phyloP scores from a whole-genome alignment of 2,888 invertebrate species.

The Tetrapedia diversipes region DNA sequence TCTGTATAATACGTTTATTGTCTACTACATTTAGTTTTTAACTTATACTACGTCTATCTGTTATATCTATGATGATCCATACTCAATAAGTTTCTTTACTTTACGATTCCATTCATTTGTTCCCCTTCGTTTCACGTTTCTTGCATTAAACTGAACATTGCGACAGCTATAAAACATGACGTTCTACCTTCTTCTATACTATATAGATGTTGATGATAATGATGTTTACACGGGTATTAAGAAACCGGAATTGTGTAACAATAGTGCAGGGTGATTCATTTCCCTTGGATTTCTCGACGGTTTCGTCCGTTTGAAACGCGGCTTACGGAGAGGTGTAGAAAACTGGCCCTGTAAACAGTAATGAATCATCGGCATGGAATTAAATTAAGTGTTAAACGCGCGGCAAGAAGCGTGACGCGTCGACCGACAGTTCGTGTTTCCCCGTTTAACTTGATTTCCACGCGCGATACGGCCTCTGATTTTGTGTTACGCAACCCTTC shows the following conservation, averaged over 20 bases:
- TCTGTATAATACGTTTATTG: too few relatives aligned
- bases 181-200: too few relatives aligned
- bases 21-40: too few relatives aligned
- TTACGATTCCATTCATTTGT: too few relatives aligned
- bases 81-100: too few relatives aligned
- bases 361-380: slow-evolving; percentile 39
- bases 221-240: neutral
- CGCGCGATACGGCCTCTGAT: slow-evolving; percentile 30
- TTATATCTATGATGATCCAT: too few relatives aligned
- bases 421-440: slow-evolving; percentile 30
- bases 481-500: slow-evolving; percentile 32
- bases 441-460: slow-evolving; percentile 31
- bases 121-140: too few relatives aligned
- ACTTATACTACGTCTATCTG: too few relatives aligned
- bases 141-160: too few relatives aligned
- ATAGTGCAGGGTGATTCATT: slow-evolving; percentile 2
- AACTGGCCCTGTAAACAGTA: slow-evolving; percentile 26
- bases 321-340: neutral
- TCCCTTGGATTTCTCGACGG: neutral
- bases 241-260: neutral
- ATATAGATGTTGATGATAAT: too few relatives aligned
- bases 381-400: slow-evolving; percentile 34
- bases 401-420: slow-evolving; percentile 31
- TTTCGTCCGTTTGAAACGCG: neutral
- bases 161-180: too few relatives aligned